Evolutionary conservation across 2,797 vertebrate genomes (phyloP).

Genomic region (Gadopsis marmoratus): DNA sequence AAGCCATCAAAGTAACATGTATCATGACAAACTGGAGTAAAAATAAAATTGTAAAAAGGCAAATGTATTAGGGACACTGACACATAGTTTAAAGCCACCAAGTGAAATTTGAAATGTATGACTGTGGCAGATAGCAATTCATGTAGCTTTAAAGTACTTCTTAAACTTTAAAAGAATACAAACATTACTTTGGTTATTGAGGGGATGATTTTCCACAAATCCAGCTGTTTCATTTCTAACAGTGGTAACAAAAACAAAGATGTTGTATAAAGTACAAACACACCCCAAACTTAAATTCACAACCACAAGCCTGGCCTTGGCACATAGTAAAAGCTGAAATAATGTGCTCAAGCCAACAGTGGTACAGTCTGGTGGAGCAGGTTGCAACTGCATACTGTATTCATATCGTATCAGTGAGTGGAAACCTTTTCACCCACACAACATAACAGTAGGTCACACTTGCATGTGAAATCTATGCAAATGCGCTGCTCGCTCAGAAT

Average conservation of each 20-base stretch:
- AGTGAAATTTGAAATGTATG: background rate
- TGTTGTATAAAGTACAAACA: background rate
- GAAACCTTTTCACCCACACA: conserved; percentile 74
- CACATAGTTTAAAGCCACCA: background rate
- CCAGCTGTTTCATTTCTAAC: background rate
- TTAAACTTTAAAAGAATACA: background rate
- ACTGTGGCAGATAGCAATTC: background rate
- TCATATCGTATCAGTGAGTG: conserved; percentile 65
- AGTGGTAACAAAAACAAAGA: background rate
- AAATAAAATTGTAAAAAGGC: background rate
- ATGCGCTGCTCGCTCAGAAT: conserved; percentile 75
- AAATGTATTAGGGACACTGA: background rate
- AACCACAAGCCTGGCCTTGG: background rate
- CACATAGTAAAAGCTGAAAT: conserved; percentile 25
- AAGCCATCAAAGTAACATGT: background rate
- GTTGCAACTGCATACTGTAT: conserved; percentile 59
- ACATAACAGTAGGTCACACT: conserved; percentile 68
- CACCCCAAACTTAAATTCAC: background rate
- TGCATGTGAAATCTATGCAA: conserved; percentile 78
- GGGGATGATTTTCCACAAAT: background rate
- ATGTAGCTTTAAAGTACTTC: background rate
- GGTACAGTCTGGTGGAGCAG: conserved; percentile 11
- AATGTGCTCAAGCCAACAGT: conserved; percentile 28
- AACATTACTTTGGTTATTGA: background rate
- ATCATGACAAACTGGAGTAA: background rate